Base-by-base conservation (phyloP, 2,797 vertebrate species). In the Telmatherina bonti region DNA sequence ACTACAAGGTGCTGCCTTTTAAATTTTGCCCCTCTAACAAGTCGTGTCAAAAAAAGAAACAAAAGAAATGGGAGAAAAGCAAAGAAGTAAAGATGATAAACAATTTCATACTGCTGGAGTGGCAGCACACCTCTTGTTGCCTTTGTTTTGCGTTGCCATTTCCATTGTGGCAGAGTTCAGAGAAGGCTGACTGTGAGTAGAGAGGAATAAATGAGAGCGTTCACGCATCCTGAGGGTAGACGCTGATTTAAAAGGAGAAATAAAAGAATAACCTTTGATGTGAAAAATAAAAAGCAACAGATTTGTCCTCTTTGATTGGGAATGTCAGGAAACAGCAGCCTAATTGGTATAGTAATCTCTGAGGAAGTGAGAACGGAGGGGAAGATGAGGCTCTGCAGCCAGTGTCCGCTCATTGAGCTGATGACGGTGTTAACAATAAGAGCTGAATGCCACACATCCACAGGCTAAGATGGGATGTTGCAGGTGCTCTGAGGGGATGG, bases 191-290 rank as follows among this genome's bases (percentile, higher is more conserved):
- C 59, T 70, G 66, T 74, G 70, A 75, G 58, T 83, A 70, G 41
- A 78, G 57, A 80, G 64, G 33, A 76, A 63, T 76, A 84, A 83
- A 86, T 85, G 80, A 90, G 85, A 61, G 60, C 73, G 76, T 63
- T 76, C 77, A 61, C 71, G 88, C 84, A 91, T 91, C 92, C 92
- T 89, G 64, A 60, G 91, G 89, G 83, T 89, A 83, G 89, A 91
- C 93, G 92, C 87, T 93, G 90, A 91, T 93, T 92, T 91, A 82
- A 92, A 89, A 79, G 82, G 77, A 88, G 82, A 90, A 91, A 88
- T 89, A 85, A 90, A 92, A 88, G 82, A 92, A 93, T 85, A 83
- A 70, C 47, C 88, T 92, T 93, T 93, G 91, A 94, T 93, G 90
- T 93, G 74, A 68, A 81, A 84, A 92, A 93, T 89, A 90, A 52